A percentile compares a stretch with the other conserved stretches of the same genome.
phyloP scores from a whole-genome alignment of 2,113 vertebrate genomes.

The Deroptyus accipitrinus region DNA sequence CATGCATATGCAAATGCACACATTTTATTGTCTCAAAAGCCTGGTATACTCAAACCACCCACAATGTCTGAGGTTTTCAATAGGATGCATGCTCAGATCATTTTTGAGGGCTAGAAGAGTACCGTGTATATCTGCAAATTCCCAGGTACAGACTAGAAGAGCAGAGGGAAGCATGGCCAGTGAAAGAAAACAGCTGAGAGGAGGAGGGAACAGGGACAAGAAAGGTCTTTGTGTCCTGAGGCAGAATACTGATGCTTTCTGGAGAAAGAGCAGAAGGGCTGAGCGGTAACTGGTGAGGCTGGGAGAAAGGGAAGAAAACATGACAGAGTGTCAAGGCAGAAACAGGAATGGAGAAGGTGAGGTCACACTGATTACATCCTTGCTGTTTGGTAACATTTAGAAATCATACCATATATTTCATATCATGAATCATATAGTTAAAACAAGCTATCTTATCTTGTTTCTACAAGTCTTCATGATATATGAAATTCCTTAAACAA shows the following conservation, averaged over 20 bases:
- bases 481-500: background rate
- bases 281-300: background rate
- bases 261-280: background rate
- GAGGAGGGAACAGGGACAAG: background rate
- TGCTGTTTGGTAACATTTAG: background rate
- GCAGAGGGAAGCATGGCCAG: background rate
- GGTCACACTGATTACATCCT: background rate
- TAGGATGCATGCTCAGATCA: background rate
- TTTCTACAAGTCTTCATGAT: background rate
- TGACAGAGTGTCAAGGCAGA: background rate
- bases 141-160: background rate
- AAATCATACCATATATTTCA: background rate
- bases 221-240: background rate
- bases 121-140: background rate
- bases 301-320: background rate
- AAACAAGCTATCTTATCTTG: background rate
- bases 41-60: background rate
- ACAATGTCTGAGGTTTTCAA: background rate
- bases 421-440: background rate
- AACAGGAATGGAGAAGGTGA: background rate
- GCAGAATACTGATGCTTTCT: background rate
- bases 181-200: background rate
- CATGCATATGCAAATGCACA: background rate
- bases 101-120: background rate
- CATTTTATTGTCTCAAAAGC: background rate